Evolutionary conservation across 2,797 vertebrate species (phyloP).

Genomic region (Chrysocyon brachyurus): DNA sequence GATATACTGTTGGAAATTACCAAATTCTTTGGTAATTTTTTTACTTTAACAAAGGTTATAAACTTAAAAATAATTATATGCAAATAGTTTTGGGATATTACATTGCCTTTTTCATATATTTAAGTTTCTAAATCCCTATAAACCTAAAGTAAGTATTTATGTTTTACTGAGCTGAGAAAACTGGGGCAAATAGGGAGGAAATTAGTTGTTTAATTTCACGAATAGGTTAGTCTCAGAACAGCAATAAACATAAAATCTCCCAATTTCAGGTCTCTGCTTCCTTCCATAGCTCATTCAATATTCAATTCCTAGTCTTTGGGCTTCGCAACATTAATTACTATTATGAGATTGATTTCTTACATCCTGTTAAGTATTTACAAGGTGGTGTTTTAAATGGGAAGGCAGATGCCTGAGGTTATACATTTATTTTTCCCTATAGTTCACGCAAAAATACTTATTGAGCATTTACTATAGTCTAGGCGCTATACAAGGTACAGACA

Average conservation of each 20-base stretch:
- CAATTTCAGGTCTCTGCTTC: not conserved
- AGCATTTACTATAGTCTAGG: not conserved
- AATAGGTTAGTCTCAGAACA: slow-evolving; percentile 2
- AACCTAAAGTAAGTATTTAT: not conserved
- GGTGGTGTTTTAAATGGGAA: not conserved
- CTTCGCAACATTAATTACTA: not conserved
- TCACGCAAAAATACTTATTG: slow-evolving; percentile 28
- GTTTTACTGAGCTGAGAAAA: slow-evolving; percentile 38
- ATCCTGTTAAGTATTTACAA: not conserved
- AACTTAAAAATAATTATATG: not conserved
- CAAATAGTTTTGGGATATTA: not conserved
- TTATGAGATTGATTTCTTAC: not conserved
- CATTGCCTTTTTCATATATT: not conserved
- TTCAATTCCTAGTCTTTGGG: not conserved
- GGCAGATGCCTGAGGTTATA: not conserved
- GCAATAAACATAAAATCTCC: slow-evolving; percentile 21
- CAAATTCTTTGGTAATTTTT: not conserved
- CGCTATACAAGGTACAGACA: not conserved
- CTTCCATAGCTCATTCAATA: not conserved
- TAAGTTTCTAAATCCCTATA: not conserved
- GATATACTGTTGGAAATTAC: slow-evolving; percentile 15
- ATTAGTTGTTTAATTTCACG: slow-evolving; percentile 27
- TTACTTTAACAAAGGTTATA: not conserved
- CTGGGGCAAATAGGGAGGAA: not conserved
- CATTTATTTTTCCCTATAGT: not conserved